Conservation (phyloP, 1,140 invertebrate species). For the Orius insidiosus region DNA sequence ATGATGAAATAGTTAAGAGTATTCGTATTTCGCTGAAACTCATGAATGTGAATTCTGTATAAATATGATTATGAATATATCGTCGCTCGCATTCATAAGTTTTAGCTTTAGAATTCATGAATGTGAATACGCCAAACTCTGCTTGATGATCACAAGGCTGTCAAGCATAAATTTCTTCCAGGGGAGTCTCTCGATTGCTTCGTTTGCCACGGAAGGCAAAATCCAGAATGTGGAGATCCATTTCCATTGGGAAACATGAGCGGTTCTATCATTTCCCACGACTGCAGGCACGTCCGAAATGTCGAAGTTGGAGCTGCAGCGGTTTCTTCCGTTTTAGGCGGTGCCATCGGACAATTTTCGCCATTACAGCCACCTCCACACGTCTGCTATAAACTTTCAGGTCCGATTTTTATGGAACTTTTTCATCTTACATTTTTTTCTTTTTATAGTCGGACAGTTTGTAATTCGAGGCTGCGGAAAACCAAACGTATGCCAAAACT, state of each 20-base stretch:
- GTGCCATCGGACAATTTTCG: background rate
- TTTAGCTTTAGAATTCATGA: too few relatives aligned
- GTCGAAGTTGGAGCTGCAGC: background rate
- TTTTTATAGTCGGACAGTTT: background rate
- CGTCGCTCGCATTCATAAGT: too few relatives aligned
- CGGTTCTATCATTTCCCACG: background rate
- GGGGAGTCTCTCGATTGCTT: background rate
- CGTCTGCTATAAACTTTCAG: background rate
- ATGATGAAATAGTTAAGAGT: too few relatives aligned
- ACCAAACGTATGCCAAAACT: background rate
- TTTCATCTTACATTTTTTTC: background rate
- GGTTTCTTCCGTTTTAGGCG: background rate
- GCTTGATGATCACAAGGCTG: too few relatives aligned
- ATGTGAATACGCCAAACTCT: too few relatives aligned
- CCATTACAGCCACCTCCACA: background rate
- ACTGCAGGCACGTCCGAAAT: background rate
- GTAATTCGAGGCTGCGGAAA: background rate
- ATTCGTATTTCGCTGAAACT: too few relatives aligned
- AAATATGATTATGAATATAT: too few relatives aligned
- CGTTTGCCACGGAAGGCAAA: background rate
- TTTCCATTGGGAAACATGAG: background rate
- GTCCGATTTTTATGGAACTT: background rate
- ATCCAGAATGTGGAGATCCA: constrained; percentile 1
- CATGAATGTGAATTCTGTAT: too few relatives aligned
- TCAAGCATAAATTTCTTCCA: too few relatives aligned